phyloP scores from a whole-genome alignment of 2,888 invertebrate genomes.

The Drosophila lutescens region DNA sequence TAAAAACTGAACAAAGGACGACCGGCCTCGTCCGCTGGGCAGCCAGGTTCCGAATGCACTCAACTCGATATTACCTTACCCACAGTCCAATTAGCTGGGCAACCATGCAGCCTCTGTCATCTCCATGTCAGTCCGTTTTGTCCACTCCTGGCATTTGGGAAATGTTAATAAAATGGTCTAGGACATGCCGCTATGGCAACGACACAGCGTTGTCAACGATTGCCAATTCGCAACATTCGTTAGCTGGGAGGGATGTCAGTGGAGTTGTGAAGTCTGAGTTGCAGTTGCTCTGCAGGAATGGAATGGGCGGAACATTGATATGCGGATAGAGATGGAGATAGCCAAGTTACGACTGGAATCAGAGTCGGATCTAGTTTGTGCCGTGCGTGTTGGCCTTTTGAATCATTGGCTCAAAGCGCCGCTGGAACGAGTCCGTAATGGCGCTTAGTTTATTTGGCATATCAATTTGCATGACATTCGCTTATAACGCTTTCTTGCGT shows the following conservation, averaged over 20 bases:
- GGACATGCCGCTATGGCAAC: constrained; percentile 49
- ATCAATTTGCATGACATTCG: constrained; percentile 74
- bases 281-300: neutral
- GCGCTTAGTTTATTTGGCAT: constrained; percentile 77
- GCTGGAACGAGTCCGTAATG: constrained; percentile 32
- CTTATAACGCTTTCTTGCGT: constrained; percentile 52
- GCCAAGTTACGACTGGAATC: constrained; percentile 12
- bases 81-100: constrained; percentile 62
- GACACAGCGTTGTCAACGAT: constrained; percentile 52
- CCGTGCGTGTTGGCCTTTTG: constrained; percentile 40
- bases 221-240: constrained; percentile 42
- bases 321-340: constrained; percentile 30
- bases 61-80: constrained; percentile 28
- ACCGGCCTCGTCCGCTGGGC: neutral
- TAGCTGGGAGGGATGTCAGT: constrained; percentile 15
- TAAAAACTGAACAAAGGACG: neutral
- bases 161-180: constrained; percentile 58
- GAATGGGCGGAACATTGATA: constrained; percentile 27
- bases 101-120: constrained; percentile 45
- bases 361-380: constrained; percentile 34
- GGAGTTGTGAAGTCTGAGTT: neutral
- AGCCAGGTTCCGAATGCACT: constrained; percentile 5
- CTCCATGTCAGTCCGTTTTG: constrained; percentile 40
- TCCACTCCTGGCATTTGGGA: constrained; percentile 52
- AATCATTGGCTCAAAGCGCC: constrained; percentile 50